Conservation (phyloP, 2,888 invertebrate species). For the Drosophila testacea region DNA sequence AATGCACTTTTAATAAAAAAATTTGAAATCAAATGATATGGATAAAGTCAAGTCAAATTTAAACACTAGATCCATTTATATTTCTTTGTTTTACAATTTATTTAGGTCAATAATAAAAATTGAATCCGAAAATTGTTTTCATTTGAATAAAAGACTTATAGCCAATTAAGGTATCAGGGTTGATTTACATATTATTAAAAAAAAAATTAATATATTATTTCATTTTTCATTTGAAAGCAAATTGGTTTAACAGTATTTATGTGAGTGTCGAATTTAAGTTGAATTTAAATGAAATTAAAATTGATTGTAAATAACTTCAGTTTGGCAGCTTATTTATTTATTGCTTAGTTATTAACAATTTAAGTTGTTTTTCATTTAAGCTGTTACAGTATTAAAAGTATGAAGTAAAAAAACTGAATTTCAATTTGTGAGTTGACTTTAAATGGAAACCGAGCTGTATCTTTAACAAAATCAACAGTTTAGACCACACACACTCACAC, state of each 20-base stretch:
- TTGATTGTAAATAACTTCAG: background rate
- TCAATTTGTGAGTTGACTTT: background rate
- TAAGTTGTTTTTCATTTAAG: background rate
- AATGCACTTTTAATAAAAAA: background rate
- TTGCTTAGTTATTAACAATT: background rate
- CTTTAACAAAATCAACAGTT: constrained; percentile 31
- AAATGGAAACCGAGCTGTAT: constrained; percentile 29
- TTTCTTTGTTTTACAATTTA: background rate
- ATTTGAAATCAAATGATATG: background rate
- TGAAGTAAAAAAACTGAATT: background rate
- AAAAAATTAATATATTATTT: too few relatives aligned
- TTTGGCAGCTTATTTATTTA: background rate
- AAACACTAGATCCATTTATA: too few relatives aligned
- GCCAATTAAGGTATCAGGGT: too few relatives aligned
- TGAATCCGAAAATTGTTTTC: too few relatives aligned
- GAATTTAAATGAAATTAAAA: background rate
- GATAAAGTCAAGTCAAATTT: background rate
- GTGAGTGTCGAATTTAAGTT: background rate
- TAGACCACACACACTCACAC: background rate
- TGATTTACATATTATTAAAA: too few relatives aligned
- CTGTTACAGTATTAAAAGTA: background rate
- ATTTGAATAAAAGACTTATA: too few relatives aligned
- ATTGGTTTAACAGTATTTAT: too few relatives aligned
- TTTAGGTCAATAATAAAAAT: background rate
- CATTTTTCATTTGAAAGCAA: too few relatives aligned